These are phyloP conservation scores for Malurus alboscapulatus DNA, from an alignment of 2,113 vertebrate genomes.

Conservation along the genomic window DNA sequence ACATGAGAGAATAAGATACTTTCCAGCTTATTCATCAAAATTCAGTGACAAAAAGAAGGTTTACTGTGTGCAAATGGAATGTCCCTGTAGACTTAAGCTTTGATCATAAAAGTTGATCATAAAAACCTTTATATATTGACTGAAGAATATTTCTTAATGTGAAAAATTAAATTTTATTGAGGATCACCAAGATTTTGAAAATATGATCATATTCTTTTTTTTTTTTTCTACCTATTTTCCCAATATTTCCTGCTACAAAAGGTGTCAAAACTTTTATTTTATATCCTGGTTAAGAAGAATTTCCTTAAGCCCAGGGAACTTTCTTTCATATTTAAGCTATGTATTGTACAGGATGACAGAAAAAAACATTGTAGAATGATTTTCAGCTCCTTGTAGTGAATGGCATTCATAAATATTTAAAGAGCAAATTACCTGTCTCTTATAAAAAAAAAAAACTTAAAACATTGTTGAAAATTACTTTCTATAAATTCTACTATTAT, in stretches of 20 bases:
- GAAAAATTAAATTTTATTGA: conserved; percentile 15
- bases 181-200: neutral
- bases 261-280: neutral
- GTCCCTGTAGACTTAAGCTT: neutral
- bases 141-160: neutral
- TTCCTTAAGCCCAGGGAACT: neutral
- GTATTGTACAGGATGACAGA: neutral
- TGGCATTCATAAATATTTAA: conserved; percentile 57
- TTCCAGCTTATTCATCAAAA: neutral
- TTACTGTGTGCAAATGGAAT: neutral
- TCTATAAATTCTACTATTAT: neutral
- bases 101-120: neutral
- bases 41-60: neutral
- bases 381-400: conserved; percentile 11
- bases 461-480: conserved; percentile 22
- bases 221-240: neutral
- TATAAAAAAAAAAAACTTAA: neutral
- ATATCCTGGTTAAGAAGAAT: neutral
- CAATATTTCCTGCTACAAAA: neutral
- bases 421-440: neutral
- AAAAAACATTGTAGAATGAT: neutral
- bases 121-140: neutral
- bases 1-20: neutral
- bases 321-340: neutral
- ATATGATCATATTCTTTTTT: neutral